Conservation (phyloP, 2,113 vertebrate genomes). For the Spea multiplicata region DNA sequence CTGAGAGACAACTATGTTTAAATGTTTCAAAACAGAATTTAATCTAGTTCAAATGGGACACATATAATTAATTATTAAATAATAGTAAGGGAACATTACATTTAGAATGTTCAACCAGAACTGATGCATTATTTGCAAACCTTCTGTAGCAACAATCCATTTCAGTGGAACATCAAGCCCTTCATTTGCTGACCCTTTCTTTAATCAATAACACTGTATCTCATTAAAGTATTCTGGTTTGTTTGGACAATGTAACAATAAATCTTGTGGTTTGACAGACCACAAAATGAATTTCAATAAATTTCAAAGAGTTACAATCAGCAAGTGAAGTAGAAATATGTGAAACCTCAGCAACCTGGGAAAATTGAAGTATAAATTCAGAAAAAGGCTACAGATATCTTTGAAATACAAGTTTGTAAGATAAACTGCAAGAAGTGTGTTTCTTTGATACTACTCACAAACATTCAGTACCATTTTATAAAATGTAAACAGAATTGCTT, state of each 20-base stretch:
- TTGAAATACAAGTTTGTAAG: conserved; percentile 36
- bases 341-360: conserved; percentile 44
- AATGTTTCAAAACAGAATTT: too few relatives aligned
- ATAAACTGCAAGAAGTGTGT: conserved; percentile 15
- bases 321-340: conserved; percentile 42
- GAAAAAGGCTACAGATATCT: conserved; percentile 26
- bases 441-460: not conserved
- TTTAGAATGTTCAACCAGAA: too few relatives aligned
- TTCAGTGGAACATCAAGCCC: conserved; percentile 37
- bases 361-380: conserved; percentile 46
- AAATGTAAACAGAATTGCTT: not conserved
- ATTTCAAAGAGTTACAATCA: conserved; percentile 47
- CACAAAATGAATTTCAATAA: conserved; percentile 48
- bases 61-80: too few relatives aligned
- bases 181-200: conserved; percentile 46
- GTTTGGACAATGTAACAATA: conserved; percentile 47
- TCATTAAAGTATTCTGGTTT: conserved; percentile 47
- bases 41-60: too few relatives aligned
- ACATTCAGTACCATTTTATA: not conserved
- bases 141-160: conserved; percentile 29
- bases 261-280: conserved; percentile 46
- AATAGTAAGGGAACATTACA: too few relatives aligned
- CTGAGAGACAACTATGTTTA: too few relatives aligned
- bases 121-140: conserved; percentile 1
- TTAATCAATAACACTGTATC: conserved; percentile 47